A percentile compares a stretch with the other conserved stretches of the same genome.
Evolutionary conservation across 1,140 invertebrate species (phyloP).

Genomic region (Lucilia cuprina): DNA sequence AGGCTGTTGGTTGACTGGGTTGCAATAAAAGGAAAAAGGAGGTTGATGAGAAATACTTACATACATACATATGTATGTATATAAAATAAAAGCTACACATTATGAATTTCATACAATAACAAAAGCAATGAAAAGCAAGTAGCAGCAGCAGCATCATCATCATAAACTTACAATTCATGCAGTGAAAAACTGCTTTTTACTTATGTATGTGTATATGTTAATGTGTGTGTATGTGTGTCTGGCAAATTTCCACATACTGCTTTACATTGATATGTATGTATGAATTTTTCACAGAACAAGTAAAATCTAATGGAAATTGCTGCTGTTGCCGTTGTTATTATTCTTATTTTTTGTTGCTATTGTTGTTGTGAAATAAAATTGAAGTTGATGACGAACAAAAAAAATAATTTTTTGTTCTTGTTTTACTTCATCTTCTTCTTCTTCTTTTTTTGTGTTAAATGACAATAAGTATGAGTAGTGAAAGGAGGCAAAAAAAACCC

Average conservation of each 20-base stretch:
- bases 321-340: not conserved
- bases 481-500: not conserved
- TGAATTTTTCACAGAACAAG: not conserved
- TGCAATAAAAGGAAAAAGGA: not conserved
- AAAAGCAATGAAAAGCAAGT: not conserved
- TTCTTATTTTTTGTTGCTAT: not conserved
- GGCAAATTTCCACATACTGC: not conserved
- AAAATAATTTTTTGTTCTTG: not conserved
- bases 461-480: not conserved
- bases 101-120: not conserved
- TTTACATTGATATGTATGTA: not conserved
- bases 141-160: not conserved
- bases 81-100: not conserved
- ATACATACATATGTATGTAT: not conserved
- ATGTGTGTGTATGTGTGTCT: not conserved
- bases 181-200: not conserved
- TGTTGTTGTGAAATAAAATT: slow-evolving; percentile 5
- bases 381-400: slow-evolving; percentile 2
- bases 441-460: not conserved
- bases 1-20: not conserved
- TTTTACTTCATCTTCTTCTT: too few species aligned
- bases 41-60: not conserved
- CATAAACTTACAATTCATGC: not conserved
- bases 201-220: not conserved
- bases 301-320: slow-evolving; percentile 14